Conservation (phyloP, 2,113 vertebrate genomes). For the Erythrocercus mccallii region DNA sequence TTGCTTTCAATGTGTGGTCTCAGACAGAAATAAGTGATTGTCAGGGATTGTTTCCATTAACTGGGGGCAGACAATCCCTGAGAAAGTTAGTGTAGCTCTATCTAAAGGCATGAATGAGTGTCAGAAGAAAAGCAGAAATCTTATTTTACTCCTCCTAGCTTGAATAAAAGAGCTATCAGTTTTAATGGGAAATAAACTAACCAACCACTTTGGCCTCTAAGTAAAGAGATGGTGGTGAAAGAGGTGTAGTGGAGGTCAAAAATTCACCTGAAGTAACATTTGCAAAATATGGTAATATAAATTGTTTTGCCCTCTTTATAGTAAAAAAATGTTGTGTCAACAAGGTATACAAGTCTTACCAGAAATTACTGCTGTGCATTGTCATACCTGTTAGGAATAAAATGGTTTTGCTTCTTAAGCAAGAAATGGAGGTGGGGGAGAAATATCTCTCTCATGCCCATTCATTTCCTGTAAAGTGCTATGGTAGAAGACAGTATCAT, state of each 20-base stretch:
- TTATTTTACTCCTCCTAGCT: neutral
- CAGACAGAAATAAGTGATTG: neutral
- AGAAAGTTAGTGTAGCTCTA: neutral
- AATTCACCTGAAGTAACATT: neutral
- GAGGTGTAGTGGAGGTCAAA: neutral
- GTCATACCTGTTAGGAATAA: neutral
- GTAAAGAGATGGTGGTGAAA: neutral
- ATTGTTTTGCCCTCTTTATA: neutral
- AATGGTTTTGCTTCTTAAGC: neutral
- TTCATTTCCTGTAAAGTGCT: neutral
- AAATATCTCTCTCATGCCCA: neutral
- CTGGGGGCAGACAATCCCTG: neutral
- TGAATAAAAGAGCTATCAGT: neutral
- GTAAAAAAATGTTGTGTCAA: neutral
- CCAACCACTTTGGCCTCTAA: neutral
- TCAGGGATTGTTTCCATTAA: neutral
- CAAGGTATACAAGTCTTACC: neutral
- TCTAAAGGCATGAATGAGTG: neutral
- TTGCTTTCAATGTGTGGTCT: neutral
- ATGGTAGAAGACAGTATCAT: neutral
- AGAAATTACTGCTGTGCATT: neutral
- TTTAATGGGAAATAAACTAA: neutral
- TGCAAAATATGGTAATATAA: neutral
- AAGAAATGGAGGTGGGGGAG: neutral
- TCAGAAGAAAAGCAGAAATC: neutral